Evolutionary conservation across 2,888 invertebrate species (phyloP).

Genomic region (Spilarctia lutea): DNA sequence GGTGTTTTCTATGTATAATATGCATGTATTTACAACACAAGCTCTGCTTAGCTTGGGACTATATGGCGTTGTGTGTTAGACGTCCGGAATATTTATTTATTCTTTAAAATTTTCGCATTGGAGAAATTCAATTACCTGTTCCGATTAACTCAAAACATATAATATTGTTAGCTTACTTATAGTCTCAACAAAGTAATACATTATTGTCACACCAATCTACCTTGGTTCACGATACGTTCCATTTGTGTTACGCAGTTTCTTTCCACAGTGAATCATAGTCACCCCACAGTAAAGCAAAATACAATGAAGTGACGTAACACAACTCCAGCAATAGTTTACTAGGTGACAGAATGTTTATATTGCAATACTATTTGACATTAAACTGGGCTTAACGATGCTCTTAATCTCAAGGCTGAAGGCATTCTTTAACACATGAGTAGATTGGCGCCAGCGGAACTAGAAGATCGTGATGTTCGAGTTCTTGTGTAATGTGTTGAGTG

Average conservation of each 20-base stretch:
- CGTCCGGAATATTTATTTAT: too few relatives aligned
- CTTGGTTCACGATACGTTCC: constrained; percentile 2
- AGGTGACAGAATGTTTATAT: constrained; percentile 77
- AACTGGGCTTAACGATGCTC: constrained; percentile 48
- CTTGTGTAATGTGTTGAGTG: neutral
- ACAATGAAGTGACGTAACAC: constrained; percentile 78
- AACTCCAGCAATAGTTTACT: constrained; percentile 72
- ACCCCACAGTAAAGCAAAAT: constrained; percentile 63
- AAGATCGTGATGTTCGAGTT: constrained; percentile 1
- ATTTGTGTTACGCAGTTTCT: neutral
- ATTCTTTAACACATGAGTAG: constrained; percentile 31
- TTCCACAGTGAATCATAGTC: constrained; percentile 39
- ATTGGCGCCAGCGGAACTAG: constrained; percentile 28
- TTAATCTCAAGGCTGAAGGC: constrained; percentile 53
- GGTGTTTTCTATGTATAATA: too few relatives aligned
- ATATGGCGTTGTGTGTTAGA: too few relatives aligned
- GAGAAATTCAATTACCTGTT: neutral
- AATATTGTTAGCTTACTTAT: neutral
- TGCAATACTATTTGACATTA: constrained; percentile 77
- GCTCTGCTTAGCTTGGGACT: too few relatives aligned
- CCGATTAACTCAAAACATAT: neutral
- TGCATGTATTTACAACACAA: too few relatives aligned
- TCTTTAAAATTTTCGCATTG: neutral
- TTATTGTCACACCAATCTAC: neutral
- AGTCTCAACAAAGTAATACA: neutral